Evolutionary conservation across 2,888 invertebrate species (phyloP), one percentile per base, ranked within the genome.

Genomic region (Acronicta alni): DNA sequence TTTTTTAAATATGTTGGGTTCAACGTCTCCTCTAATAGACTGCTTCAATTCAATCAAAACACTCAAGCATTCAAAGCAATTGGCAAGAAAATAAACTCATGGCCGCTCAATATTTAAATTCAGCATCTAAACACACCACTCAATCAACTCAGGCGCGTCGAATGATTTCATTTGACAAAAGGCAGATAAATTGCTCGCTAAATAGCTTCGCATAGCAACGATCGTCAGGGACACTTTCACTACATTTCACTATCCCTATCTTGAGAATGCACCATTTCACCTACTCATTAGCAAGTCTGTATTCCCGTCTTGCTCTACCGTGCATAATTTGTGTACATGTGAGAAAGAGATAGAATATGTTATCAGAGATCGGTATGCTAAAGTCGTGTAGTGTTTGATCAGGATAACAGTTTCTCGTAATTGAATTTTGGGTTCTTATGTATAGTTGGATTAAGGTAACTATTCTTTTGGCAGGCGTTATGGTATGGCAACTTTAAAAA

Each of bases 211-310:
- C 52, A 61, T 64, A 60, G 46, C 56, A 72, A 76, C 77, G 59
- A 65, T 57, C 56, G 44, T 39, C 43, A 57, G 58, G 43, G 67
- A 70, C 67, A 84, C 89, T 89, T 89, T 89, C 89, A 85, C 88
- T 77, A 57, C 77, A 83, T 82, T 83, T 82, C 83, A 77, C 81
- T 76, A 77, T 71, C 70, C 80, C 75, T 77, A 77, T 66, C 65
- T 76, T 67, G 70, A 78, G 83, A 79, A 84, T 84, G 81, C 80
- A 83, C 82, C 82, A 82, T 88, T 86, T 87, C 86, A 82, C 80
- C 81, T 72, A 80, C 84, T 90, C 89, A 91, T 91, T 90, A 89
- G 86, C 82, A 79, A 86, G 73, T 81, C 76, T 66, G 43, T 32
- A 44, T 42, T 32, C 52, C 72, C 73, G 72, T 81, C 87, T 80